These are phyloP conservation scores for Drymodes brunneopygia DNA, from an alignment of 2,113 vertebrate species.

Conservation along the genomic window DNA sequence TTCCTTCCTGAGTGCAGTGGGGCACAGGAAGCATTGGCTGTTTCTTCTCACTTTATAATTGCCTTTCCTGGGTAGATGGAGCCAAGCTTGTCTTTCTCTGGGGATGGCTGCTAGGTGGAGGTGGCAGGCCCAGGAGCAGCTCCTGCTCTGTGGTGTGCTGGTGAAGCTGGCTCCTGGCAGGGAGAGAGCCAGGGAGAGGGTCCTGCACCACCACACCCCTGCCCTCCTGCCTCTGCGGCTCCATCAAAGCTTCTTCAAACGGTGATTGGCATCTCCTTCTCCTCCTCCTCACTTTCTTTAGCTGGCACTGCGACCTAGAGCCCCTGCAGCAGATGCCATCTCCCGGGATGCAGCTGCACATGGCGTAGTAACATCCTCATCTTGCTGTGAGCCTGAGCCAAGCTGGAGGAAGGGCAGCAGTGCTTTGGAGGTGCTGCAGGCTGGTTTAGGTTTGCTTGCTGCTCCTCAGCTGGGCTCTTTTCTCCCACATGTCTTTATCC, in stretches of 20 bases:
- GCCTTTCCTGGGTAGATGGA: not conserved
- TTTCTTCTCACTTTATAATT: not conserved
- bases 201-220: rapidly evolving
- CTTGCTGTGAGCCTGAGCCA: rapidly evolving
- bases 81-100: not conserved
- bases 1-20: rapidly evolving
- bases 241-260: not conserved
- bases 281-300: not conserved
- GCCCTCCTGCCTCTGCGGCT: not conserved
- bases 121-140: not conserved
- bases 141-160: not conserved
- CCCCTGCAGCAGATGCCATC: not conserved
- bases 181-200: not conserved
- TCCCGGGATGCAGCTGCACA: rapidly evolving
- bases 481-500: not conserved
- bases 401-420: not conserved
- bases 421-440: not conserved
- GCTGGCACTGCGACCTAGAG: not conserved
- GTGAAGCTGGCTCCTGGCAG: not conserved
- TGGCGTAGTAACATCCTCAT: not conserved
- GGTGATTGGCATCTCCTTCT: not conserved
- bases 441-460: not conserved
- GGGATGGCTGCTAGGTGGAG: not conserved
- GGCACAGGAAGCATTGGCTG: not conserved
- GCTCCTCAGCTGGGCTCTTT: not conserved